Evolutionary conservation across 2,113 vertebrate genomes (phyloP).

Genomic region (Erinaceus europaeus): DNA sequence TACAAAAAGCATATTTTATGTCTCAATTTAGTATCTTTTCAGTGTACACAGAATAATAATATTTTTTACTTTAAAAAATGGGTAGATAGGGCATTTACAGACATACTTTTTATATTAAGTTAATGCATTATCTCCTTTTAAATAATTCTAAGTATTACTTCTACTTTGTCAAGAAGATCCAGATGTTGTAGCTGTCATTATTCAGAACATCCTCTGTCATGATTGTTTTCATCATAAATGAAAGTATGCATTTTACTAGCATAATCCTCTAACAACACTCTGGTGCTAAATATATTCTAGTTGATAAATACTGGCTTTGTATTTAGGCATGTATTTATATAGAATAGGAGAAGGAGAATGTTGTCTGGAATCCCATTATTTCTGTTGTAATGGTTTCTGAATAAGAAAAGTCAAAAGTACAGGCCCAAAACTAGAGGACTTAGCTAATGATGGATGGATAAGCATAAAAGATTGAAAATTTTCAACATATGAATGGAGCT

Average conservation of each 20-base stretch:
- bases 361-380: not conserved
- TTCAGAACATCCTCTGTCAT: not conserved
- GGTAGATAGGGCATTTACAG: not conserved
- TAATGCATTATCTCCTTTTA: slow-evolving; percentile 17
- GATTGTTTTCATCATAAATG: slow-evolving; percentile 26
- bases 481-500: not conserved
- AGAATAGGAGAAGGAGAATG: not conserved
- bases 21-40: slow-evolving; percentile 25
- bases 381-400: not conserved
- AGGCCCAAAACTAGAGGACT: not conserved
- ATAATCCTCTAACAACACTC: not conserved
- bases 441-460: not conserved
- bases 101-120: slow-evolving; percentile 4
- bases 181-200: not conserved
- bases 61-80: slow-evolving; percentile 9
- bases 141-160: slow-evolving; percentile 12
- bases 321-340: too few relatives aligned
- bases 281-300: slow-evolving; percentile 21
- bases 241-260: slow-evolving; percentile 4
- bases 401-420: not conserved
- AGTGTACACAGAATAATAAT: not conserved
- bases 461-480: not conserved
- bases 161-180: not conserved
- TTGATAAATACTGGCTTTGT: slow-evolving; percentile 23
- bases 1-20: slow-evolving; percentile 12